Evolutionary conservation across 1,140 invertebrate genomes (phyloP), one percentile per base, ranked within the genome.

Genomic region (Archegozetes longisetosus): DNA sequence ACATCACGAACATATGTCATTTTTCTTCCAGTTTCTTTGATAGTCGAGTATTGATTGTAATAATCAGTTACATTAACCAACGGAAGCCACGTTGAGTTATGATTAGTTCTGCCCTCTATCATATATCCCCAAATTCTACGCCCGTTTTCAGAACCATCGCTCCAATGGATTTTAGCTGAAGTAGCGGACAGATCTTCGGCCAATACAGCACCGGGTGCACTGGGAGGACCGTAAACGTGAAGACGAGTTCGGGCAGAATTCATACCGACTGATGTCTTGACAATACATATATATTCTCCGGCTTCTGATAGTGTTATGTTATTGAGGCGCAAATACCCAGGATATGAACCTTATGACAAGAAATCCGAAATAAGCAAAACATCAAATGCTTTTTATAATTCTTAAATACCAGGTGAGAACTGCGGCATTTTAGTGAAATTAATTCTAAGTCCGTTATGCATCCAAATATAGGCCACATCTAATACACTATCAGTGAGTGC

Each of bases 401-500:
- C 9, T 73, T 28, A 72, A 70, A 67, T 70, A 77, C 76, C 66
- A 77, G 67, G 20, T 20, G 65, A 60, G 50, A 61, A 68, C 29
- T 66, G 56, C 1, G 59, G 51, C 32, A 56, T 61, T 29, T 61
- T 68, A 62, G 80, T 77, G 20, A 32, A 32, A 56, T 59, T 40
- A 50, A 93, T 80, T 51, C 80, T 71, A 59, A 90, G 77, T 0
- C 84, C 86, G 72, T 94, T 93, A 66, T 89, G 86, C 49, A 80
- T 84, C 89, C 89, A 94, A 55, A 88, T 78, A 67, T 89, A 93
- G 13, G 88, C 85, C 51, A 89, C 79, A 66, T 95, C 90, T 28
- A 95, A 72, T 50, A 86, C 76, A 61, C 83, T 79, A 69, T 90
- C 88, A 20, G 82, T 80, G 50, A 82, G 77, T 0, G 86, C 88